Evolutionary conservation across 37 sponge, comb jelly and placozoan genomes (phyloP).

Genomic region (Cladorhizidae sp.): DNA sequence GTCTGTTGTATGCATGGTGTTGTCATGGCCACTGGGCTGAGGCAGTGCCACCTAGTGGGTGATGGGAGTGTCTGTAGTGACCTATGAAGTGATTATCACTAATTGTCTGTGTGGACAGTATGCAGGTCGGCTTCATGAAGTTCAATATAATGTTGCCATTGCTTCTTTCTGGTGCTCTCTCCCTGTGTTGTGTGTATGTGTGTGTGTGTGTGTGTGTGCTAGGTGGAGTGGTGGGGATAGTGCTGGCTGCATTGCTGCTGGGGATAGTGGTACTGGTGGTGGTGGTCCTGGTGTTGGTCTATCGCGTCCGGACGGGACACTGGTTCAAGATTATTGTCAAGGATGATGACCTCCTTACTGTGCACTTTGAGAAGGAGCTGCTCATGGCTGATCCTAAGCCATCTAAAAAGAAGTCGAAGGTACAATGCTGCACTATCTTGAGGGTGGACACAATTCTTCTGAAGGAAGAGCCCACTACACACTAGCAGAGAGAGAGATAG

Average conservation of each 20-base stretch:
- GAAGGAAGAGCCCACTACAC: too few species aligned
- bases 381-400: not conserved
- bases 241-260: not conserved
- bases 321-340: not conserved
- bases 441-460: not conserved
- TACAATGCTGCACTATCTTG: not conserved
- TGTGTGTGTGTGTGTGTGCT: too few species aligned
- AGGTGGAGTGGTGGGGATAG: conserved; percentile 2
- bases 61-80: too few species aligned
- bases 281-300: not conserved
- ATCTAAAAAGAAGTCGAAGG: not conserved
- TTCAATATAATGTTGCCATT: not conserved
- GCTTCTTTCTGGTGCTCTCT: not conserved
- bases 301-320: not conserved
- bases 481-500: not conserved
- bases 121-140: not conserved
- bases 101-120: too few species aligned
- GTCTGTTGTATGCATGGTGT: too few species aligned
- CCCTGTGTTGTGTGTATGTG: not conserved
- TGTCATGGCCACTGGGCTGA: too few species aligned
- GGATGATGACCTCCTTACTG: conserved; percentile 5
- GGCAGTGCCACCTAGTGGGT: too few species aligned
- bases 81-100: too few species aligned
- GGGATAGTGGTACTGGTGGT: not conserved
- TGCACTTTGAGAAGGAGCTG: conserved; percentile 4